These are phyloP conservation scores for Myiozetetes cayanensis DNA, from an alignment of 2,113 vertebrate species.

Conservation along the genomic window DNA sequence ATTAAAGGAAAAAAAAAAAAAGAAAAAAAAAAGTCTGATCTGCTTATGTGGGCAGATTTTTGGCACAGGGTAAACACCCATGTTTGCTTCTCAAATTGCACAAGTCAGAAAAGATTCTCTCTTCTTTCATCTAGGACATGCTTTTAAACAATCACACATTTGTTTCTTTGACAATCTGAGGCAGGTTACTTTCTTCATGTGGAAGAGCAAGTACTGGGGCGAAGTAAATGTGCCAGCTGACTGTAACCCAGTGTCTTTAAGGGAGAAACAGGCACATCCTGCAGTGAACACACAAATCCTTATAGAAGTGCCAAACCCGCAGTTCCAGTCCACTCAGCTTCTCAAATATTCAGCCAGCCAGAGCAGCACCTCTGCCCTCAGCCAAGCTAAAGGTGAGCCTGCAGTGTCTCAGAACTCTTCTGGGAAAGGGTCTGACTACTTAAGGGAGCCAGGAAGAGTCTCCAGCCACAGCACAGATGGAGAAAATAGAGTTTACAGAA, in stretches of 20 bases:
- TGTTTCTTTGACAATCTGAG: not conserved
- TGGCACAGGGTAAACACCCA: slow-evolving; percentile 33
- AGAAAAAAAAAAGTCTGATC: not conserved
- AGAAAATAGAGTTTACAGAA: not conserved
- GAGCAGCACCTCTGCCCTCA: not conserved
- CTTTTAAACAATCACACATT: not conserved
- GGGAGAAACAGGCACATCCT: not conserved
- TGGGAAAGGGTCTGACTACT: not conserved
- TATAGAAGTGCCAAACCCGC: not conserved
- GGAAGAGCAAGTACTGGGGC: not conserved
- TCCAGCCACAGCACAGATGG: not conserved
- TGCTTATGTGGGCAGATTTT: slow-evolving; percentile 58
- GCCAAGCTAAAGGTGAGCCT: slow-evolving; percentile 18
- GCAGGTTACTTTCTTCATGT: not conserved
- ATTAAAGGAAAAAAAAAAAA: not conserved
- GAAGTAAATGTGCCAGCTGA: not conserved
- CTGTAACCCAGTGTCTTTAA: not conserved
- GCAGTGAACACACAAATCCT: not conserved
- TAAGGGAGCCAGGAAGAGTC: not conserved
- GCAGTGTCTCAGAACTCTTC: not conserved
- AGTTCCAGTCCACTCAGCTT: not conserved
- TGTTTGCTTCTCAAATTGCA: slow-evolving; percentile 57
- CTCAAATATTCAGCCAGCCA: not conserved
- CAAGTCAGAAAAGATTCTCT: not conserved
- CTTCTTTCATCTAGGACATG: not conserved